Conservation (phyloP, 2,797 vertebrate species). For the Ctenopoma multispine region DNA sequence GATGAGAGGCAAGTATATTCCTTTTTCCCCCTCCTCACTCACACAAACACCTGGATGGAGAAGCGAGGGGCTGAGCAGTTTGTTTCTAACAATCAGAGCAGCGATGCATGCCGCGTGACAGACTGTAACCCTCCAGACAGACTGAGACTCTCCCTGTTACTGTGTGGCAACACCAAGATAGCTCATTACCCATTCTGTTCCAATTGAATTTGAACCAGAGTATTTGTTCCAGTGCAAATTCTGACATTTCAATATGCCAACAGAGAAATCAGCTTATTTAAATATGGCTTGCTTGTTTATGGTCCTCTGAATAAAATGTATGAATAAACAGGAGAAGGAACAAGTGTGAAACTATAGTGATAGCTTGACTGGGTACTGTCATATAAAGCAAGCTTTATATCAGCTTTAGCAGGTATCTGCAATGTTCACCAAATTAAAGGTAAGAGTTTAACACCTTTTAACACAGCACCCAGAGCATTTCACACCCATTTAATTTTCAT, state of each 20-base stretch:
- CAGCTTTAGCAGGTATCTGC: not conserved
- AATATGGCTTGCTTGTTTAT: slow-evolving; percentile 63
- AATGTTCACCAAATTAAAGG: not conserved
- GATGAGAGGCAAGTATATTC: not conserved
- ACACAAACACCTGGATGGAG: slow-evolving; percentile 6
- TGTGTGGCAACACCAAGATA: slow-evolving; percentile 72
- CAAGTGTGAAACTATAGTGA: slow-evolving; percentile 52
- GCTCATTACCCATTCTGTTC: slow-evolving; percentile 77
- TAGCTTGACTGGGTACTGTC: not conserved
- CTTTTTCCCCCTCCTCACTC: not conserved
- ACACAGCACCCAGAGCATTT: no score
- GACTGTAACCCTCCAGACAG: slow-evolving; percentile 63
- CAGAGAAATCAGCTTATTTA: slow-evolving; percentile 76
- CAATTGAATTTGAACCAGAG: slow-evolving; percentile 72
- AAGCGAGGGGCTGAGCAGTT: slow-evolving; percentile 11
- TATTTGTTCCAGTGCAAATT: slow-evolving; percentile 86
- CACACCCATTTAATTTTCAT: no score
- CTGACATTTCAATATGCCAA: slow-evolving; percentile 84
- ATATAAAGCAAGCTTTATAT: slow-evolving; percentile 5
- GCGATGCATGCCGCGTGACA: slow-evolving; percentile 67
- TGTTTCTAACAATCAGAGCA: slow-evolving; percentile 65
- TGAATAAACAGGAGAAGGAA: not conserved
- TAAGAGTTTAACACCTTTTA: no score
- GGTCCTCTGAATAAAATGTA: slow-evolving; percentile 37
- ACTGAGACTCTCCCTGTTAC: slow-evolving; percentile 47